Base-by-base conservation (phyloP, 2,113 vertebrate genomes). In the Chloroceryle aenea region DNA sequence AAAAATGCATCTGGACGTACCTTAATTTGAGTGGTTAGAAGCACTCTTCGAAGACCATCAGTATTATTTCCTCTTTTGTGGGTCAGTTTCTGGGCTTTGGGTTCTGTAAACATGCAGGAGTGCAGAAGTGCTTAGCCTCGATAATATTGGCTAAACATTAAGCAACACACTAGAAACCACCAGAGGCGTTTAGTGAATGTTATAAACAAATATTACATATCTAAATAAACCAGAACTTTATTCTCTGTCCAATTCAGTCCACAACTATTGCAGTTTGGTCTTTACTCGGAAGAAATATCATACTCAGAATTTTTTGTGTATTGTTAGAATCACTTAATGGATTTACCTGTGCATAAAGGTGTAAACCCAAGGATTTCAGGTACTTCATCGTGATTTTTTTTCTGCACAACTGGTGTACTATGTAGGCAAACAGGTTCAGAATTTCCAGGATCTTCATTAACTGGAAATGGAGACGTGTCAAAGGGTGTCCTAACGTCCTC, bases 21-120 rank as follows among this genome's bases (percentile, higher is more conserved):
- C 99, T 99, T 99, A 89, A 99, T 97, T 97, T 99, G 99, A 80
- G 99, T 99, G 62, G 98, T 98, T 72, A 99, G 97, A 53, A 99
- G 98, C 43, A 98, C 98, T 98, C 99, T 98, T 92, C 98, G 98
- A 90, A 99, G 97, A 53, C 98, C 96, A 53, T 98, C 98, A 34
- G 97, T 89, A 87, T 98, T 98, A 93, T 74, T 97, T 83, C 97
- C 98, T 91, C 98, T 99, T 95, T 97, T 98, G 81, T 98, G 98
- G 97, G 96, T 98, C 85, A 98, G 95, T 97, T 98, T 99, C 95
- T 98, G 98, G 87, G 96, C 97, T 95, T 97, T 97, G 22, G 97
- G 93, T 92, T 98, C 98, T 98, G 96, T 43, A 69, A 97, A 97
- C 5, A 22, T 11, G 52, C 1, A 29, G 2, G 4, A 94, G 27